Evolutionary conservation across 2,113 vertebrate species (phyloP).

Genomic region (Maccullochella peelii): DNA sequence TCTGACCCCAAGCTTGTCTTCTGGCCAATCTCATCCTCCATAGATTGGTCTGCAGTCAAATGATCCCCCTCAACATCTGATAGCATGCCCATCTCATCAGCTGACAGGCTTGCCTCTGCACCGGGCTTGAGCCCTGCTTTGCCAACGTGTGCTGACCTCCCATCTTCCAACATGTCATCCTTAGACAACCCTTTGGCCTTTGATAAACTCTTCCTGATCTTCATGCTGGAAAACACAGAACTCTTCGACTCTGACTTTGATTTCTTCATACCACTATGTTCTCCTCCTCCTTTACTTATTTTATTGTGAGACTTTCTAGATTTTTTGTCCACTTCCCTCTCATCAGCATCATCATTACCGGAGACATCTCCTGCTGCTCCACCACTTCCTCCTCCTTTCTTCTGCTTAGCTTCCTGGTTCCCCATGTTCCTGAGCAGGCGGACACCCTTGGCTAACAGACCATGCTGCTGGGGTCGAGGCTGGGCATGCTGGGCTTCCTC

Average conservation of each 20-base stretch:
- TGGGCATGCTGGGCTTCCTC: slow-evolving; percentile 56
- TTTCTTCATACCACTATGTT: slow-evolving; percentile 86
- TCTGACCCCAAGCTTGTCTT: slow-evolving; percentile 93
- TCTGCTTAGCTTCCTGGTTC: slow-evolving; percentile 95
- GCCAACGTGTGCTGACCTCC: slow-evolving; percentile 69
- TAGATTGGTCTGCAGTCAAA: slow-evolving; percentile 77
- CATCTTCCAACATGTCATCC: slow-evolving; percentile 88
- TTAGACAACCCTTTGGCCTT: slow-evolving; percentile 86
- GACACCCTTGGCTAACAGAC: slow-evolving; percentile 85
- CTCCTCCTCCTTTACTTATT: slow-evolving; percentile 82
- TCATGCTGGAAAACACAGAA: slow-evolving; percentile 93
- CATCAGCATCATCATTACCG: slow-evolving; percentile 82
- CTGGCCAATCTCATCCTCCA: slow-evolving; percentile 82
- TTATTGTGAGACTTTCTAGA: slow-evolving; percentile 86
- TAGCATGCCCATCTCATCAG: slow-evolving; percentile 86
- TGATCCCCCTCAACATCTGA: slow-evolving; percentile 86
- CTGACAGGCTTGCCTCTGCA: slow-evolving; percentile 86
- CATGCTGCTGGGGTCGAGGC: slow-evolving; percentile 79
- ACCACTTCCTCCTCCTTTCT: slow-evolving; percentile 82
- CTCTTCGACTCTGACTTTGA: slow-evolving; percentile 88
- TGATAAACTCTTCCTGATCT: slow-evolving; percentile 90
- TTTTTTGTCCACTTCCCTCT: slow-evolving; percentile 89
- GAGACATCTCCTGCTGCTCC: slow-evolving; percentile 72
- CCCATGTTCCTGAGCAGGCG: slow-evolving; percentile 89
- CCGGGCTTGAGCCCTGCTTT: slow-evolving; percentile 71